A percentile compares a stretch with the other conserved stretches of the same genome.
phyloP scores from a whole-genome alignment of 2,888 invertebrate genomes.

The Cataglyphis altisquamis region DNA sequence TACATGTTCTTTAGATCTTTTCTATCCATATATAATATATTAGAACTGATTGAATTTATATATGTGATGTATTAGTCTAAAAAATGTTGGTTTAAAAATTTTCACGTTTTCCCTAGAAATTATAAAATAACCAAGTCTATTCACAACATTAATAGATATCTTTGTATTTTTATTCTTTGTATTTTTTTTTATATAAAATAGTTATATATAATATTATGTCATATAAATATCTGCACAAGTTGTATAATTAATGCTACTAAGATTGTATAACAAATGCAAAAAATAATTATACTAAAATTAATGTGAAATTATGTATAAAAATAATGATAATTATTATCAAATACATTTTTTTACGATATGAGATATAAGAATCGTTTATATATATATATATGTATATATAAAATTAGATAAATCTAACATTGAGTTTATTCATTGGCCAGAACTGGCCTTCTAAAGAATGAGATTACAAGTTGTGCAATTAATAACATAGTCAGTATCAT shows the following conservation, averaged over 20 bases:
- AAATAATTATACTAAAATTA: slow-evolving; percentile 51
- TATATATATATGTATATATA: neutral
- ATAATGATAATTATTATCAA: slow-evolving; percentile 56
- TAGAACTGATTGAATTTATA: neutral
- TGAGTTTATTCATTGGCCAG: slow-evolving; percentile 54
- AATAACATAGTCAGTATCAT: slow-evolving; percentile 65
- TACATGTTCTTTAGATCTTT: neutral
- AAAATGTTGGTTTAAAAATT: neutral
- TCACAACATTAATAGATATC: slow-evolving; percentile 40
- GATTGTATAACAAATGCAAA: slow-evolving; percentile 50
- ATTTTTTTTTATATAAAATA: slow-evolving; percentile 50
- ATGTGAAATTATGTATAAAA: slow-evolving; percentile 63
- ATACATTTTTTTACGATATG: slow-evolving; percentile 49
- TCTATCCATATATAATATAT: neutral
- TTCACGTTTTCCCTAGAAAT: slow-evolving; percentile 7
- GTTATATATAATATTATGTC: slow-evolving; percentile 46
- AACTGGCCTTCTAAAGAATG: slow-evolving; percentile 66
- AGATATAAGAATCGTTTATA: neutral
- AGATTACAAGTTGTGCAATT: slow-evolving; percentile 73
- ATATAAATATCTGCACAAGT: slow-evolving; percentile 46
- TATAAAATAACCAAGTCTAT: slow-evolving; percentile 45
- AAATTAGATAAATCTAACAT: slow-evolving; percentile 43
- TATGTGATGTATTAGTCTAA: neutral
- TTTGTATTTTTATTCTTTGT: slow-evolving; percentile 49
- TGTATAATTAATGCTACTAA: slow-evolving; percentile 24